Evolutionary conservation across 2,888 invertebrate genomes (phyloP), one percentile per base, ranked within the genome.

Genomic region (Epinotia ramella): DNA sequence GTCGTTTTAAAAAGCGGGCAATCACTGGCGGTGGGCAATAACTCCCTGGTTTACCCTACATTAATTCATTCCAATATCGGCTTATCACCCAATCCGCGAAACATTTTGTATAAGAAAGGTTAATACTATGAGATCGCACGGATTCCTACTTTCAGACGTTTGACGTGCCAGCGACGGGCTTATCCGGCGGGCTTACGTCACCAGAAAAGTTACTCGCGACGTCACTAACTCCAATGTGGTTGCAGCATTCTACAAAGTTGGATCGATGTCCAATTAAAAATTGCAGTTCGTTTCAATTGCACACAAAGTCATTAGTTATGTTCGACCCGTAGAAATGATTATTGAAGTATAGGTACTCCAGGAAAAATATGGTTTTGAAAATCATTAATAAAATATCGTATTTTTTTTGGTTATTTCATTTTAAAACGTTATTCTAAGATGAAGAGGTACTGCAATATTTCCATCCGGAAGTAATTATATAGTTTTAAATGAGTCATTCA

Each of bases 111-210:
- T 56, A 56, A 49, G 13, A 56, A 68, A 70, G 28, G 33, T 64
- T 60, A 60, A 59, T 60, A 67, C 44, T 59, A 64, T 57, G 59
- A 60, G 70, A 60, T 68, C 24, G 60, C 49, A 40, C 16, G 65
- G 44, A 60, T 66, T 53, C 44, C 65, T 70, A 73, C 28, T 59
- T 75, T 66, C 53, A 60, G 75, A 71, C 75, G 65, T 75, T 75
- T 75, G 74, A 74, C 65, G 64, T 60, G 70, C 18, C 74, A n/a
- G 70, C 59, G 70, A 70, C 75, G 49, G 64, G 75, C 65, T 75
- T 75, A 70, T 71, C 65, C 74, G 33, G 24, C 49, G 59, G 57
- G 69, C 69, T 74, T 70, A 70, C 57, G 20, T 53, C 60, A 53
- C 49, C 59, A 20, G 20, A 74, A 74, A 74, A 59, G 69, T 69